Evolutionary conservation across 1,140 invertebrate species (phyloP).

Genomic region (Drosophila punjabiensis): DNA sequence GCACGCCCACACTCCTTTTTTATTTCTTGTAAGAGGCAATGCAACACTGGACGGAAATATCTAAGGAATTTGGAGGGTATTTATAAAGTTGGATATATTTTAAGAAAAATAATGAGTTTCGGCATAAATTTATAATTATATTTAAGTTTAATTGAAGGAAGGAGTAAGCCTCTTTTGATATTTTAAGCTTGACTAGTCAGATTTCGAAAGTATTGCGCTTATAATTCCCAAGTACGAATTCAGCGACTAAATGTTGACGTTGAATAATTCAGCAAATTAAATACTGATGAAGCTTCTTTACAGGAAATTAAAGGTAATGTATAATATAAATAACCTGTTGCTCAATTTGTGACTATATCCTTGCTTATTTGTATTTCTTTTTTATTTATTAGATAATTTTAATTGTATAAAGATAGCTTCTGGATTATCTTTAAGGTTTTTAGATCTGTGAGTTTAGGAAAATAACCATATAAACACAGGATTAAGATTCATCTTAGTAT

Average conservation of each 20-base stretch:
- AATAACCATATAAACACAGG: background rate
- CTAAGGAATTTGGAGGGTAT: background rate
- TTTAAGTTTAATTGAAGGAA: background rate
- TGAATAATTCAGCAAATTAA: background rate
- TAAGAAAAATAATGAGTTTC: background rate
- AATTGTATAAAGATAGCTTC: background rate
- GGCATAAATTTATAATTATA: background rate
- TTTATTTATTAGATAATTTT: background rate
- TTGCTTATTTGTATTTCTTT: background rate
- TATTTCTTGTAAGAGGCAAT: background rate
- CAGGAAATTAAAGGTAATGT: background rate
- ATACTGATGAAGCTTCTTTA: background rate
- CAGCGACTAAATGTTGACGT: background rate
- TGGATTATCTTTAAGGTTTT: background rate
- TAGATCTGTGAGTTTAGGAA: background rate
- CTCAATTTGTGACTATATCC: background rate
- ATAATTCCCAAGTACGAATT: background rate
- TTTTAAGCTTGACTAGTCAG: background rate
- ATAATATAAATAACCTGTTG: background rate
- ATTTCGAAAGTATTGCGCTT: no score
- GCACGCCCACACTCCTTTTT: slow-evolving; percentile 15
- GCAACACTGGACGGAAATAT: slow-evolving; percentile 35
- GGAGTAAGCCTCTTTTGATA: no score
- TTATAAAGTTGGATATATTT: background rate
- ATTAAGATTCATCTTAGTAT: background rate